Percentiles rank a stretch among this genome's conserved stretches.
Conservation (phyloP, 1,140 invertebrate species). For the Camponotus vicinus region DNA sequence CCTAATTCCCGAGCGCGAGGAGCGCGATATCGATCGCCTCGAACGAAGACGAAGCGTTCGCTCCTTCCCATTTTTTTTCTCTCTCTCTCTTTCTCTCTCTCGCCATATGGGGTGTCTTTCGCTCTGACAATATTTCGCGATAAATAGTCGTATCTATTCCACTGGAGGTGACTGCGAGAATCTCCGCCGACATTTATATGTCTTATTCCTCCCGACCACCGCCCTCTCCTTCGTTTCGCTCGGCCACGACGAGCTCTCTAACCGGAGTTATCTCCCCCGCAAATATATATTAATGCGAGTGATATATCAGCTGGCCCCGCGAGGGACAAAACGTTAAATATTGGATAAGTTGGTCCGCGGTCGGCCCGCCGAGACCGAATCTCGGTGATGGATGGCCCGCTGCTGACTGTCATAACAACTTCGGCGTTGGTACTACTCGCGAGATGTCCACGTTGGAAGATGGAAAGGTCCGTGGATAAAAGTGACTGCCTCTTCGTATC, state of each 20-base stretch:
- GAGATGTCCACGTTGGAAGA: constrained; percentile 42
- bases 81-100: background rate
- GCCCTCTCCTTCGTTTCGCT: constrained; percentile 24
- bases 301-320: constrained; percentile 85
- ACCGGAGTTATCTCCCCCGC: constrained; percentile 84
- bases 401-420: constrained; percentile 87
- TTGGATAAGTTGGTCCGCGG: constrained; percentile 85
- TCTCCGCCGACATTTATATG: constrained; percentile 65
- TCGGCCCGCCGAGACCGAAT: constrained; percentile 84
- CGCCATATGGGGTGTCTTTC: background rate
- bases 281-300: constrained; percentile 87
- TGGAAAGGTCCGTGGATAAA: constrained; percentile 23
- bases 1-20: constrained; percentile 38
- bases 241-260: constrained; percentile 13
- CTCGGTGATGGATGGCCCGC: constrained; percentile 84
- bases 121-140: constrained; percentile 38
- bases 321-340: constrained; percentile 87
- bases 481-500: background rate
- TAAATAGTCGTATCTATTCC: constrained; percentile 70
- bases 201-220: constrained; percentile 3
- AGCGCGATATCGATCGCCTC: constrained; percentile 55
- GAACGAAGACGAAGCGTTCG: background rate
- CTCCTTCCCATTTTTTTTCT: background rate
- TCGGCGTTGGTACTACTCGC: constrained; percentile 54
- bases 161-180: constrained; percentile 56